phyloP scores from a whole-genome alignment of 2,888 invertebrate genomes.

The Ethmia dodecea region DNA sequence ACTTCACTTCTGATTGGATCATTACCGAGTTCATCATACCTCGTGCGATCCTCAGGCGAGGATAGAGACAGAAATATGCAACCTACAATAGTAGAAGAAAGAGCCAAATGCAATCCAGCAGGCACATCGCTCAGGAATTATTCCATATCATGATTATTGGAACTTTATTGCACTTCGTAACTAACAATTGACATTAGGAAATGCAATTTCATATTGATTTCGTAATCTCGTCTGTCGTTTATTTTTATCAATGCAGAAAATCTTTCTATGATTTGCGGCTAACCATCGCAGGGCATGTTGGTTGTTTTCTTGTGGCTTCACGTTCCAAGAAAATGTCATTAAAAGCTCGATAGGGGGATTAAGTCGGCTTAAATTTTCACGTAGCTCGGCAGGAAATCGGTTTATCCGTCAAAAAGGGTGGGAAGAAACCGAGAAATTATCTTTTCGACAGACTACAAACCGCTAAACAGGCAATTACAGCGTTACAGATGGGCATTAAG shows the following conservation, averaged over 20 bases:
- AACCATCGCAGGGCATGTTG: conserved; percentile 55
- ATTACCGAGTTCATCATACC: conserved; percentile 78
- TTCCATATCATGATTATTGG: conserved; percentile 77
- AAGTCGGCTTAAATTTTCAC: conserved; percentile 70
- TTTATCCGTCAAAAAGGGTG: conserved; percentile 70
- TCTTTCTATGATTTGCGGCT: conserved; percentile 76
- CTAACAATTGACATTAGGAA: conserved; percentile 78
- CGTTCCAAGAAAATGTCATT: conserved; percentile 69
- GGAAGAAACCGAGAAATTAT: conserved; percentile 74
- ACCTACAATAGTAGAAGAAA: conserved; percentile 25
- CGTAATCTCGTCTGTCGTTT: conserved; percentile 68
- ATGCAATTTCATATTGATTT: conserved; percentile 78
- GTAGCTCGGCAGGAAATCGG: conserved; percentile 71
- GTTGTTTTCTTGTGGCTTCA: conserved; percentile 66
- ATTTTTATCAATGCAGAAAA: conserved; percentile 75
- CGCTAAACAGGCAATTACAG: conserved; percentile 74
- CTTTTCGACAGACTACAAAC: conserved; percentile 65
- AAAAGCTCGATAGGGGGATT: conserved; percentile 73
- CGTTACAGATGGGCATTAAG: conserved; percentile 70
- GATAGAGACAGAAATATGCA: conserved; percentile 47
- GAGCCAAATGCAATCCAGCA: conserved; percentile 38
- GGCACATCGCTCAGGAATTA: conserved; percentile 70
- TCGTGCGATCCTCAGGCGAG: conserved; percentile 66
- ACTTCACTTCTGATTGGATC: conserved; percentile 78
- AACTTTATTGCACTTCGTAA: conserved; percentile 78